Conservation (phyloP, 2,888 invertebrate genomes). For the Agrotis ipsilon region DNA sequence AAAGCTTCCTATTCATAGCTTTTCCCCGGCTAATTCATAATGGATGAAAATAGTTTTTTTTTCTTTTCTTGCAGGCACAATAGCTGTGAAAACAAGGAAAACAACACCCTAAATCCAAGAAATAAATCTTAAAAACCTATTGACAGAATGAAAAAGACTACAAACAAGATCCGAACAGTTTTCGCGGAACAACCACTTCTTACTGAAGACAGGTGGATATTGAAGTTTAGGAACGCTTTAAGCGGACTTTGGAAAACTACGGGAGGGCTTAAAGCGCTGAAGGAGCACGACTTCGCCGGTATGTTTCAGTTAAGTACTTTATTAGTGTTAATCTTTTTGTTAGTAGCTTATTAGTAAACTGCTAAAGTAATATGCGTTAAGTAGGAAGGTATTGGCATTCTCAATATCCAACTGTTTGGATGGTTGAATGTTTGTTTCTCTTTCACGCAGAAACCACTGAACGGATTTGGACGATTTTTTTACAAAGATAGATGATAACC, state of each 20-base stretch:
- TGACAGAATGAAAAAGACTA: neutral
- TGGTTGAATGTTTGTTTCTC: no score
- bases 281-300: conserved; percentile 12
- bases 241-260: conserved; percentile 69
- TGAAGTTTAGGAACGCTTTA: conserved; percentile 70
- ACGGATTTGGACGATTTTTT: no score
- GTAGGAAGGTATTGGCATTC: no score
- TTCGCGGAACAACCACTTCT: conserved; percentile 37
- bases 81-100: no score
- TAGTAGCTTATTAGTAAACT: neutral
- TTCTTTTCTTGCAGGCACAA: no score
- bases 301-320: conserved; percentile 30
- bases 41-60: no score
- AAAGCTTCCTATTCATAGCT: no score
- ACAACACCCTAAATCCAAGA: neutral
- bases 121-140: neutral
- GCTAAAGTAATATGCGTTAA: no score
- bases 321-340: neutral
- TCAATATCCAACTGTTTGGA: no score
- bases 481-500: no score
- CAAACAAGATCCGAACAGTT: conserved; percentile 13
- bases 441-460: no score
- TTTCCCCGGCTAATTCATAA: no score
- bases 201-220: conserved; percentile 64
- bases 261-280: conserved; percentile 51